Evolutionary conservation across 2,113 vertebrate genomes (phyloP).

Genomic region (Trematomus loennbergii): DNA sequence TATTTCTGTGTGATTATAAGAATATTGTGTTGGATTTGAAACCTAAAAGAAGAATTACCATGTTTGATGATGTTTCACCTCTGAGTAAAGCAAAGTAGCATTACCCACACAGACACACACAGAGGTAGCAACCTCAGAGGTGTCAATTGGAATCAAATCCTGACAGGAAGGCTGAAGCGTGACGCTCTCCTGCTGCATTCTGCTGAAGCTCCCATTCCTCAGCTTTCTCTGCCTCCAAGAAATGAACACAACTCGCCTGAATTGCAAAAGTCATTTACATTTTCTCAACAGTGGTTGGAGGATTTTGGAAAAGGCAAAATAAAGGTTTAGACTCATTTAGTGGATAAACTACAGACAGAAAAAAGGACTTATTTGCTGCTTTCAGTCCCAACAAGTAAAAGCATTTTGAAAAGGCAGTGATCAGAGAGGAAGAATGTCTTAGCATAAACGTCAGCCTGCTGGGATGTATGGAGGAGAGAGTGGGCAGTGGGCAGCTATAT

Average conservation of each 20-base stretch:
- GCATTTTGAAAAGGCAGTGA: slow-evolving; percentile 11
- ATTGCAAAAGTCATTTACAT: too few relatives aligned
- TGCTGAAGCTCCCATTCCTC: slow-evolving; percentile 11
- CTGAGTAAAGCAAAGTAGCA: too few relatives aligned
- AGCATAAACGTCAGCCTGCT: slow-evolving; percentile 17
- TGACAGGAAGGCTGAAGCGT: slow-evolving; percentile 4
- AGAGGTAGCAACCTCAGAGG: slow-evolving; percentile 29
- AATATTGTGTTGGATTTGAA: neutral
- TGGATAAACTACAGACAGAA: neutral
- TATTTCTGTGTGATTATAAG: neutral
- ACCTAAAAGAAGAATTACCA: neutral
- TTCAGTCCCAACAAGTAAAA: neutral
- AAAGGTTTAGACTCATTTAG: neutral
- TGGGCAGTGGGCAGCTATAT: slow-evolving; percentile 65
- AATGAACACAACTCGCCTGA: too few relatives aligned
- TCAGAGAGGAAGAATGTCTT: slow-evolving; percentile 33
- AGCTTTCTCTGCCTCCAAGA: too few relatives aligned
- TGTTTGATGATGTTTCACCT: neutral
- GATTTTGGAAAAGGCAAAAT: neutral
- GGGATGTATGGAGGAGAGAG: slow-evolving; percentile 67
- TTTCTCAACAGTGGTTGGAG: slow-evolving; percentile 5
- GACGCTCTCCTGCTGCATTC: slow-evolving; percentile 16
- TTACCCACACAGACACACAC: too few relatives aligned
- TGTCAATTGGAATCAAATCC: slow-evolving; percentile 29
- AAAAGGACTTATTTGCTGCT: neutral